Evolutionary conservation across 2,113 vertebrate genomes (phyloP).

Genomic region (Calypte anna): DNA sequence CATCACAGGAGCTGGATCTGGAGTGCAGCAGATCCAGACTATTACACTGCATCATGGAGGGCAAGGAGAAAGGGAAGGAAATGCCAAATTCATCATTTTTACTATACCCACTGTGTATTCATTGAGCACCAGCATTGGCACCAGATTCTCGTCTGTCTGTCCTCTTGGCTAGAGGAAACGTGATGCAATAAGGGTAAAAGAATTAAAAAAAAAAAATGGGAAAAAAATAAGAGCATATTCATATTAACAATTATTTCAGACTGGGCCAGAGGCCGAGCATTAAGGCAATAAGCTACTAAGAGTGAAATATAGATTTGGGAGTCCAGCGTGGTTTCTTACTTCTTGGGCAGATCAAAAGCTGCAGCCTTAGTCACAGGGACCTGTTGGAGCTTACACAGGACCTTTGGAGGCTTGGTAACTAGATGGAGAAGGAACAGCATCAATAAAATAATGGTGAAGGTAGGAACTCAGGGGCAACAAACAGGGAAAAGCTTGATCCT

Average conservation of each 20-base stretch:
- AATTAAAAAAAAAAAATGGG: constrained; percentile 38
- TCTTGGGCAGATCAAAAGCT: constrained; percentile 21
- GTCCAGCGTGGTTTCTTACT: constrained; percentile 67
- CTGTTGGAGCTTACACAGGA: neutral
- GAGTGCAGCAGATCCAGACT: constrained; percentile 48
- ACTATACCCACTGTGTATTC: constrained; percentile 78
- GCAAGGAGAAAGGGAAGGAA: constrained; percentile 54
- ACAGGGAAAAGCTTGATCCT: neutral
- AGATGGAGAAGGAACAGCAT: neutral
- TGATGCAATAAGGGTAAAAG: constrained; percentile 69
- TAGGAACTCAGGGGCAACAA: neutral
- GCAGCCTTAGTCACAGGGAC: neutral
- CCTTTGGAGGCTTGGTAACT: neutral
- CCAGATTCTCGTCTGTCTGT: constrained; percentile 76
- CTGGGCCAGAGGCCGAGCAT: constrained; percentile 19
- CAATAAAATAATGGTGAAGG: neutral
- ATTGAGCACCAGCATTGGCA: constrained; percentile 77
- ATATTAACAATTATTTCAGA: constrained; percentile 61
- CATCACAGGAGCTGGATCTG: constrained; percentile 49
- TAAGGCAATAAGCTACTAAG: constrained; percentile 46
- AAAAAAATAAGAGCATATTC: constrained; percentile 69
- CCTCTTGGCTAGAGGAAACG: constrained; percentile 76
- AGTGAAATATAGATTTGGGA: constrained; percentile 52
- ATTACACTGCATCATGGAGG: constrained; percentile 41
- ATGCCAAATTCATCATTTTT: constrained; percentile 64